Evolutionary conservation across 2,797 vertebrate species (phyloP).

Genomic region (Paratrypauchen microcephalus): DNA sequence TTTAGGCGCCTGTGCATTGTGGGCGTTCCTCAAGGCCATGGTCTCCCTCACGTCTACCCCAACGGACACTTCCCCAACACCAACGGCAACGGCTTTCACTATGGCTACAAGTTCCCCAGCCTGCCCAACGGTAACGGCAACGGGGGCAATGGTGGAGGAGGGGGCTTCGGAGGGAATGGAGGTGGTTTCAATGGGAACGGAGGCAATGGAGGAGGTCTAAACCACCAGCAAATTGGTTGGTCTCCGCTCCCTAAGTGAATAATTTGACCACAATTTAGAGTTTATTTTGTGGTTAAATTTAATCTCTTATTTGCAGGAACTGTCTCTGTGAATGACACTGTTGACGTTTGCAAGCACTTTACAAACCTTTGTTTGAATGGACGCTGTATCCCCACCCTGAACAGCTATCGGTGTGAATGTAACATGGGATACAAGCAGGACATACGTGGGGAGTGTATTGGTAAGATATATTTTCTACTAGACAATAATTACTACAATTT

Average conservation of each 20-base stretch:
- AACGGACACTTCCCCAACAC: conserved; percentile 62
- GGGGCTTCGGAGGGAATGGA: conserved; percentile 25
- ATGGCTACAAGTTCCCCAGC: conserved; percentile 63
- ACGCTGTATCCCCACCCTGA: conserved; percentile 90
- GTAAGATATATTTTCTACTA: conserved; percentile 66
- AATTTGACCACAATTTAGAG: background rate
- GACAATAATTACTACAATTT: background rate
- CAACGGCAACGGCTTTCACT: conserved; percentile 63
- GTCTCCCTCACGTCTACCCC: conserved; percentile 70
- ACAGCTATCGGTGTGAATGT: conserved; percentile 96
- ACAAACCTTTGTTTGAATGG: conserved; percentile 96
- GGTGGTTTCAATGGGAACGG: conserved; percentile 35
- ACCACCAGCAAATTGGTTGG: conserved; percentile 56
- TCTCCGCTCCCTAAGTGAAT: background rate
- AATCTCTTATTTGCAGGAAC: conserved; percentile 61
- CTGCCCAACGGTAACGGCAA: conserved; percentile 61
- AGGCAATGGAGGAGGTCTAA: conserved; percentile 52
- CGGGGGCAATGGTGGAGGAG: conserved; percentile 37
- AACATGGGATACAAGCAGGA: conserved; percentile 99
- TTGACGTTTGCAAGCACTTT: conserved; percentile 95
- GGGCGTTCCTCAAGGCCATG: conserved; percentile 82
- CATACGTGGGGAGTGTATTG: conserved; percentile 90
- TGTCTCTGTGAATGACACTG: conserved; percentile 88
- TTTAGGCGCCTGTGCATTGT: conserved; percentile 87
- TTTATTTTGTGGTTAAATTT: conserved; percentile 6